Percentiles rank a stretch among this genome's conserved stretches.
Conservation (phyloP, 2,113 vertebrate genomes). For the Gnathonemus echidnorhynchus region DNA sequence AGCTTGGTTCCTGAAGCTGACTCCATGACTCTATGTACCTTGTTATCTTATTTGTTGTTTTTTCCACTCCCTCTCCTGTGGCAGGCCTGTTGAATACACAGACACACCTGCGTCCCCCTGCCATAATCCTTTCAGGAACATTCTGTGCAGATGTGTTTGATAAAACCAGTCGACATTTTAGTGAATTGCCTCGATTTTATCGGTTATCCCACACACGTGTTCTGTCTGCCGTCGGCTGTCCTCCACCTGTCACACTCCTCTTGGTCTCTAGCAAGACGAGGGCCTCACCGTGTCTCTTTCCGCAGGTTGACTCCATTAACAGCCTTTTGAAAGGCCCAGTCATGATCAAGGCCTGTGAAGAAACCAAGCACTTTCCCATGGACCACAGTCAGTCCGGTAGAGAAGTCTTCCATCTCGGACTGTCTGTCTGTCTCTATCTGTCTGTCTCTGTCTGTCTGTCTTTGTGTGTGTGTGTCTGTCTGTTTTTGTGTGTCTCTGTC, state of each 20-base stretch:
- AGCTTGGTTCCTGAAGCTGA: neutral
- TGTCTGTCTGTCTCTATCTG: neutral
- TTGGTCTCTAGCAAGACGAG: neutral
- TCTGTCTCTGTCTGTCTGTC: neutral
- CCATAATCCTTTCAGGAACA: neutral
- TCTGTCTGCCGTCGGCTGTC: neutral
- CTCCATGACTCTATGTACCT: neutral
- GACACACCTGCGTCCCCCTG: neutral
- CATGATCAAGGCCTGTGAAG: slow-evolving; percentile 89
- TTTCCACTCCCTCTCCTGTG: neutral
- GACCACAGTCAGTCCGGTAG: slow-evolving; percentile 89
- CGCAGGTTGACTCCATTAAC: slow-evolving; percentile 89
- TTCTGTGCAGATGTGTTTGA: slow-evolving; percentile 34
- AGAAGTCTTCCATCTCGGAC: neutral
- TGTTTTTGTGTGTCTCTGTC: no score
- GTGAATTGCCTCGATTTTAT: slow-evolving; percentile 29
- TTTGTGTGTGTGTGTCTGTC: neutral
- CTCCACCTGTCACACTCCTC: neutral
- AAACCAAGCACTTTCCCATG: slow-evolving; percentile 90
- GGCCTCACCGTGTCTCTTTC: neutral
- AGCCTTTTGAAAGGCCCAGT: slow-evolving; percentile 80
- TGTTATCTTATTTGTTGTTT: neutral
- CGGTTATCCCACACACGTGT: neutral
- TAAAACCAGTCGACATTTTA: slow-evolving; percentile 41
- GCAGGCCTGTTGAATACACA: neutral